Evolutionary conservation across 2,888 invertebrate genomes (phyloP).

Genomic region (Deladenus siricidicola): DNA sequence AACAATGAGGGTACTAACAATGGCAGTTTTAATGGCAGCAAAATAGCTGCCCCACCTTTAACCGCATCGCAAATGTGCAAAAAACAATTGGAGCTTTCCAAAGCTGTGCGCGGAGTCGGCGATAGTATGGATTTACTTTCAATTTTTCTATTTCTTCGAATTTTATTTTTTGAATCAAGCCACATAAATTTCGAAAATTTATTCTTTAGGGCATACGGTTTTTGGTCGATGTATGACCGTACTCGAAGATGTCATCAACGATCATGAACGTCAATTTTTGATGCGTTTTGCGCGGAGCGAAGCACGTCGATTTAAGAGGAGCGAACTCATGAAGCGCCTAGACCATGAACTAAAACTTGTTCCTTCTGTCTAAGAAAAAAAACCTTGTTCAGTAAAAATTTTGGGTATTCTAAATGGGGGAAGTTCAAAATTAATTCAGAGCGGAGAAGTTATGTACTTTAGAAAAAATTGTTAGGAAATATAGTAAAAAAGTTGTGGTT

Average conservation of each 20-base stretch:
- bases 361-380: too few species aligned
- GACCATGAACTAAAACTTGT: background rate
- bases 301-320: background rate
- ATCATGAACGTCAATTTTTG: background rate
- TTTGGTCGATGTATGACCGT: background rate
- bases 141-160: background rate
- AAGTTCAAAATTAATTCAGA: too few species aligned
- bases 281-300: background rate
- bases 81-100: background rate
- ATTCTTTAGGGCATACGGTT: constrained; percentile 1
- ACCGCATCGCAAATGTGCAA: background rate
- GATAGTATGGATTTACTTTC: background rate
- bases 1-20: too few species aligned
- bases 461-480: too few species aligned
- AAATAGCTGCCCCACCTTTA: too few species aligned
- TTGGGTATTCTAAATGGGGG: too few species aligned
- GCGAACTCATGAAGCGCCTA: background rate
- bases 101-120: background rate
- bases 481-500: too few species aligned
- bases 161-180: background rate
- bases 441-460: too few species aligned
- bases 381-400: too few species aligned
- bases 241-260: background rate
- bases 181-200: background rate
- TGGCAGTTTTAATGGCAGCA: too few species aligned